Conservation (phyloP, 2,888 invertebrate genomes). For the Morpho achilles region DNA sequence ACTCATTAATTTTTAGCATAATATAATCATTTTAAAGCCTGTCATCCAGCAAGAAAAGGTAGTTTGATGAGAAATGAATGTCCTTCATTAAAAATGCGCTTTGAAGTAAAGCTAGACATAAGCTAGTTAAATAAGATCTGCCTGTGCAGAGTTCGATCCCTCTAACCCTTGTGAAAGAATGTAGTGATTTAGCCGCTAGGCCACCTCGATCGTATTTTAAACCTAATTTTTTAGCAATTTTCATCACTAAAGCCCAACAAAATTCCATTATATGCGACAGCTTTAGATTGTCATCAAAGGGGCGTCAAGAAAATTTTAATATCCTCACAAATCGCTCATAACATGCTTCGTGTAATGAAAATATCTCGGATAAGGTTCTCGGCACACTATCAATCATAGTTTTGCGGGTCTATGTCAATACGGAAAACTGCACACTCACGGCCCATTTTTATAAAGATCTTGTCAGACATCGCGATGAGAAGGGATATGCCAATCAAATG, state of each 20-base stretch:
- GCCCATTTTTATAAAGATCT: slow-evolving; percentile 56
- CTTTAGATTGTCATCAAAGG: slow-evolving; percentile 22
- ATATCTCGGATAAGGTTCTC: slow-evolving; percentile 56
- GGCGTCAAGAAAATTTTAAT: slow-evolving; percentile 29
- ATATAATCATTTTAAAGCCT: no score
- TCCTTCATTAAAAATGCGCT: no score
- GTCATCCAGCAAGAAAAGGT: no score
- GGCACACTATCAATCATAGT: slow-evolving; percentile 73
- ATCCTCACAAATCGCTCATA: slow-evolving; percentile 57
- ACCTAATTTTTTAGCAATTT: slow-evolving; percentile 3
- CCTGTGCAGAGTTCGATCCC: no score
- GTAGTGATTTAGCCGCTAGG: no score
- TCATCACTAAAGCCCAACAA: slow-evolving; percentile 13
- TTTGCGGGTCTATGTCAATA: slow-evolving; percentile 68
- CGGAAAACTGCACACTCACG: slow-evolving; percentile 63
- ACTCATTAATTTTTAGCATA: no score
- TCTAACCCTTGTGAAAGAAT: no score
- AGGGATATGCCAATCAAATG: slow-evolving; percentile 36
- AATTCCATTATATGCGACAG: slow-evolving; percentile 14
- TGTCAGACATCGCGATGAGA: slow-evolving; percentile 40
- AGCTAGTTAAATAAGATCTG: no score
- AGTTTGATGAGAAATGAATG: no score
- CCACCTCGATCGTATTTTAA: no score
- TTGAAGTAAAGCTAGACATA: no score
- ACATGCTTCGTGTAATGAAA: slow-evolving; percentile 41